Conservation (phyloP, 2,888 invertebrate genomes). For the Anorthoa munda region DNA sequence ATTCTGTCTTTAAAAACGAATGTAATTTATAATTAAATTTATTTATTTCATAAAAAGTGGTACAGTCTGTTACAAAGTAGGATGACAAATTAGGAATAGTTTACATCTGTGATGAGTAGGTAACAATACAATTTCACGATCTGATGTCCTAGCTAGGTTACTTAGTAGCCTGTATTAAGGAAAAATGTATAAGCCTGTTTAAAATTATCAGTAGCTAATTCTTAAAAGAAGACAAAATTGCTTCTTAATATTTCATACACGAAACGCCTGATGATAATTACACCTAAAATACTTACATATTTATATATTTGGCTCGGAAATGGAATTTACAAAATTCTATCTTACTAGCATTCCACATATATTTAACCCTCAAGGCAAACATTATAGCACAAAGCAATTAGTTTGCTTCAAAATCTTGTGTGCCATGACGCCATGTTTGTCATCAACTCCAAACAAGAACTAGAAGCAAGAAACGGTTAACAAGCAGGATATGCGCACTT, state of each 20-base stretch:
- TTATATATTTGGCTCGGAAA: no score
- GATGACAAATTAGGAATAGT: no score
- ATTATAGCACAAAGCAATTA: slow-evolving; percentile 38
- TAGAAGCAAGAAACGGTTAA: slow-evolving; percentile 12
- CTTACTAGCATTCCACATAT: not conserved
- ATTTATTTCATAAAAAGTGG: no score
- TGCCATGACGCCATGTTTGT: slow-evolving; percentile 23
- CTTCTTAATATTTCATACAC: not conserved
- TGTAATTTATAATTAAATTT: no score
- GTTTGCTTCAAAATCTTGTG: slow-evolving; percentile 17
- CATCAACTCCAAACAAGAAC: slow-evolving; percentile 31
- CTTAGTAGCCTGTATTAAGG: no score
- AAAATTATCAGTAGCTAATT: not conserved
- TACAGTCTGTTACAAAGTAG: no score
- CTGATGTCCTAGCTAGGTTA: no score
- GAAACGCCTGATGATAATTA: not conserved
- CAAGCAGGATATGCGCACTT: slow-evolving; percentile 30
- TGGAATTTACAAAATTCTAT: not conserved
- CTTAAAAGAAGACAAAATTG: not conserved
- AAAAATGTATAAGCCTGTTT: not conserved
- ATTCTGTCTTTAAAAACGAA: not conserved
- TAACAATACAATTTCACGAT: no score
- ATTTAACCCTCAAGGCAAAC: not conserved
- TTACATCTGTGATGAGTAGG: no score
- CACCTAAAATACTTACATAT: no score